A percentile compares a stretch with the other conserved stretches of the same genome.
Evolutionary conservation across 2,888 invertebrate genomes (phyloP).

Genomic region (Salpingus planirostris): DNA sequence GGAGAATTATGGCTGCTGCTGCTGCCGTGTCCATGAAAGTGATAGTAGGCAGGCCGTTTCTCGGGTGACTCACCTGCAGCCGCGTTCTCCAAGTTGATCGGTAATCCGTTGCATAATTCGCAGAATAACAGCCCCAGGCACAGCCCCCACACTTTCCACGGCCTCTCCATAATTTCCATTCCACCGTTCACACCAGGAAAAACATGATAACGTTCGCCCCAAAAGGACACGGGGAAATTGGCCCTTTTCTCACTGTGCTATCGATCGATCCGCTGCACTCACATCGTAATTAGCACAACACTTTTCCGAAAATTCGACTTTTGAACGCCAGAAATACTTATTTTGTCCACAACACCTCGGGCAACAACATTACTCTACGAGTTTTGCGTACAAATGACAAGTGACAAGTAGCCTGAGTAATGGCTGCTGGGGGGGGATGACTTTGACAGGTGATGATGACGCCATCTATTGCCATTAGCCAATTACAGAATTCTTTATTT

Average conservation of each 20-base stretch:
- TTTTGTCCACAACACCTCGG: too few species aligned
- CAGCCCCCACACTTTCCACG: conserved; percentile 34
- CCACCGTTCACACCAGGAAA: conserved; percentile 8
- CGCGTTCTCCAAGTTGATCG: conserved; percentile 37
- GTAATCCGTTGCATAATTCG: conserved; percentile 40
- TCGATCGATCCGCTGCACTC: too few species aligned
- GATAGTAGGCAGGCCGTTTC: conserved; percentile 21
- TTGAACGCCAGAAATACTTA: too few species aligned
- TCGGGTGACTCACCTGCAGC: conserved; percentile 39
- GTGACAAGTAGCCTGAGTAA: not conserved
- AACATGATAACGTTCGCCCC: conserved; percentile 3
- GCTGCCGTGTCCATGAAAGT: conserved; percentile 18
- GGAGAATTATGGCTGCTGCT: not conserved
- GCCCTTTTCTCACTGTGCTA: conserved; percentile 1
- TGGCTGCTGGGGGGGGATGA: too few species aligned
- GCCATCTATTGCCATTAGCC: too few species aligned
- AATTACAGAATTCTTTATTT: too few species aligned
- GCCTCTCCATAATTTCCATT: conserved; percentile 28
- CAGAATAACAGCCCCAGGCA: conserved; percentile 33
- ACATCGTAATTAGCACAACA: too few species aligned
- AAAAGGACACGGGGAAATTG: not conserved
- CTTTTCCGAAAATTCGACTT: too few species aligned
- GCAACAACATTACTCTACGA: conserved; percentile 9
- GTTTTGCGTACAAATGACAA: conserved; percentile 13
- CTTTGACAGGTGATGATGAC: conserved; percentile 2